Evolutionary conservation across 2,888 invertebrate species (phyloP), one percentile per base, ranked within the genome.

Genomic region (Glaucopsyche alexis): DNA sequence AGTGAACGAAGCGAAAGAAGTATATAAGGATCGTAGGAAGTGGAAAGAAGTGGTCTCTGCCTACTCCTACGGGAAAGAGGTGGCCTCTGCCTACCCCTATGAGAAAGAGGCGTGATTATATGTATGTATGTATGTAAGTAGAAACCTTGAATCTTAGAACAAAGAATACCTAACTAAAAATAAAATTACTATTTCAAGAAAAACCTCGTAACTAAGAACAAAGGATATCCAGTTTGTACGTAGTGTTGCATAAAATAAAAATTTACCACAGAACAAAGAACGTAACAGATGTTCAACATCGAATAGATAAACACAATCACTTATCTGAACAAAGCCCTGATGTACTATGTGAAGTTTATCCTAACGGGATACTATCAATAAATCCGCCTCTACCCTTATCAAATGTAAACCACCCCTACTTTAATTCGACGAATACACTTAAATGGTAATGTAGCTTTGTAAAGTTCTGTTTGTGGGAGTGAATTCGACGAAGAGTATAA

Each of bases 381-480:
- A 69, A 69, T 69, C 49, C 69, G 67, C 45, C 45, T 13, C 11
- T 45, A 69, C 69, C 69, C 69, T 69, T 49, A 19, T 69, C 69
- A 69, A 69, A 69, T 49, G 69, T 69, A 49, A 69, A 69, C 67
- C n/a, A 69, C 19, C 69, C 19, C 47, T 16, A 45, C 47, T 69
- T 69, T 69, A 69, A 69, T 69, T 29, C 49, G 19, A 69, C 45
- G 69, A 69, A 47, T 14, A 29, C 14, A 45, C 47, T 49, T 47
- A 19, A 69, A 49, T 49, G 47, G 45, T 47, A 47, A 47, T 69
- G 69, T 47, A 49, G 29, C 29, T 69, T 47, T 29, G 69, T 49
- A 69, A 69, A 66, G 16, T 45, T 47, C 69, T 19, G 13, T 67
- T 67, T 47, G 69, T 49, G 60, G 55, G 55, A 60, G 1, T 38